phyloP scores from a whole-genome alignment of 2,797 vertebrate species.

The Taenioides sp. region DNA sequence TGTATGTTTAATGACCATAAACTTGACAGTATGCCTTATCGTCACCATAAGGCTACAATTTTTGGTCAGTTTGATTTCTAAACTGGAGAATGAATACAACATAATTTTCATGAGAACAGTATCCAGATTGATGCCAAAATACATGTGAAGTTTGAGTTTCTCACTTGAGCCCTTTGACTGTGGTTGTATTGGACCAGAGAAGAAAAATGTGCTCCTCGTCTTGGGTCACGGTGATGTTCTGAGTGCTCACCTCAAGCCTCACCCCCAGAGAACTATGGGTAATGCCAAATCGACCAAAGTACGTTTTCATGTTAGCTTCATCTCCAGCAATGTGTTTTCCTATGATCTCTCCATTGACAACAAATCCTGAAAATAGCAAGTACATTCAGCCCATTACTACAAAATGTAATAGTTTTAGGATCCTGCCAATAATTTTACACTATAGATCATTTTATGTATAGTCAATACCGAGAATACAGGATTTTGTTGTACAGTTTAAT shows the following conservation, averaged over 20 bases:
- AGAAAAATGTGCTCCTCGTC: conserved; percentile 67
- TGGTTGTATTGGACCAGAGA: conserved; percentile 80
- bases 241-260: conserved; percentile 82
- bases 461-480: no score
- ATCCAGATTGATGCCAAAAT: background rate
- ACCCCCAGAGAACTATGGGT: conserved; percentile 73
- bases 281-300: conserved; percentile 89
- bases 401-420: no score
- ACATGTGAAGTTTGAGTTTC: conserved; percentile 16
- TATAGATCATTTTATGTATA: no score
- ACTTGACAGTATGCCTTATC: conserved; percentile 79
- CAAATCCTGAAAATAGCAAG: conserved; percentile 76
- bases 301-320: conserved; percentile 76
- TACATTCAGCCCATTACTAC: no score
- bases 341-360: conserved; percentile 86
- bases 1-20: conserved; percentile 84
- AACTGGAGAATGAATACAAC: conserved; percentile 62
- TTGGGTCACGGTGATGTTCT: conserved; percentile 77
- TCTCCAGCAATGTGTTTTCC: conserved; percentile 77
- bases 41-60: conserved; percentile 80
- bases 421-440: no score
- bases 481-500: no score
- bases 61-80: conserved; percentile 79
- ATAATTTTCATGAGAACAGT: background rate
- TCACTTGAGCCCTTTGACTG: conserved; percentile 68